These are phyloP conservation scores for Anadara kagoshimensis DNA, from an alignment of 1,140 invertebrate genomes.

Conservation along the genomic window DNA sequence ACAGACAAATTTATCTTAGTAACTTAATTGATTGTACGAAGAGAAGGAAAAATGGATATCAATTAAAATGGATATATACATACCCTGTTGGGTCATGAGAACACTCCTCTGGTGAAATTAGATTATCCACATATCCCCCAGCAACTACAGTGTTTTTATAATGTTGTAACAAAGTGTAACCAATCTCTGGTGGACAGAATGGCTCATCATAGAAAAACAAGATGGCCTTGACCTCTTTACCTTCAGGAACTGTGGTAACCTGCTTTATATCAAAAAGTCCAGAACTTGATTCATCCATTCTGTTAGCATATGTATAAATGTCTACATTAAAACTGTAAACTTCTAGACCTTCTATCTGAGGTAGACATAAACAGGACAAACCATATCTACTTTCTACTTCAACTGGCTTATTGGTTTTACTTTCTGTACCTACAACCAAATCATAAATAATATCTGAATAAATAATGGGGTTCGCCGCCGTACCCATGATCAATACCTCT, in stretches of 20 bases:
- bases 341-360: constrained; percentile 38
- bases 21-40: too few relatives aligned
- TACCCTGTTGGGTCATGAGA: constrained; percentile 13
- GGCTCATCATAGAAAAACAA: constrained; percentile 47
- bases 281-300: constrained; percentile 12
- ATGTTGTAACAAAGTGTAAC: constrained; percentile 34
- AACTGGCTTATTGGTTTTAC: constrained; percentile 16
- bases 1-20: too few relatives aligned
- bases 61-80: too few relatives aligned
- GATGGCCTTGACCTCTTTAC: constrained; percentile 43
- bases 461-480: too few relatives aligned
- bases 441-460: background rate
- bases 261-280: constrained; percentile 22
- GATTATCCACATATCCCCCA: constrained; percentile 52
- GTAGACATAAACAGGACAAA: constrained; percentile 41
- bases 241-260: constrained; percentile 31
- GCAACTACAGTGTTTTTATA: constrained; percentile 40
- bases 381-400: constrained; percentile 39
- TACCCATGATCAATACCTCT: too few relatives aligned
- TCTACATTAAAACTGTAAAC: constrained; percentile 40
- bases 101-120: constrained; percentile 24
- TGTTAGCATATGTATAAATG: constrained; percentile 24
- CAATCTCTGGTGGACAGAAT: constrained; percentile 46
- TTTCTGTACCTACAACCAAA: constrained; percentile 33
- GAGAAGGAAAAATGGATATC: too few relatives aligned